These are phyloP conservation scores for Hydrotaea diabolus DNA, from an alignment of 2,888 invertebrate species.

Conservation along the genomic window DNA sequence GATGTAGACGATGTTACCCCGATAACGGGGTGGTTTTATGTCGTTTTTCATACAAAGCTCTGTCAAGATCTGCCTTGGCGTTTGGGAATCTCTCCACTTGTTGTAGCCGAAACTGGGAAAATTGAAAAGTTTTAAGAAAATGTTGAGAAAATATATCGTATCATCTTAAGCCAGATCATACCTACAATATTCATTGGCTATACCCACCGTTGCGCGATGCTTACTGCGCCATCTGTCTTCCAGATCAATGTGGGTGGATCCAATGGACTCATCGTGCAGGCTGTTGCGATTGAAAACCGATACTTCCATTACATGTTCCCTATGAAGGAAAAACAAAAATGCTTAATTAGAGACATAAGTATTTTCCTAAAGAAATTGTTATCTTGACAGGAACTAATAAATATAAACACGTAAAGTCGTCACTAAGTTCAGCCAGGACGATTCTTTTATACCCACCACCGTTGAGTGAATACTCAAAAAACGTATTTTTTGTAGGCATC, in stretches of 20 bases:
- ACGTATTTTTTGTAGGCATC: too few relatives aligned
- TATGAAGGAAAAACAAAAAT: conserved; percentile 70
- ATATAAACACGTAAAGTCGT: too few relatives aligned
- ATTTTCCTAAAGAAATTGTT: too few relatives aligned
- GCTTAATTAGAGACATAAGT: too few relatives aligned
- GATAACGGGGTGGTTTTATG: conserved; percentile 83
- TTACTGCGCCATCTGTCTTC: conserved; percentile 92
- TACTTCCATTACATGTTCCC: conserved; percentile 87
- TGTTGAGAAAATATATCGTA: not conserved
- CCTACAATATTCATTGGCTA: conserved; percentile 86
- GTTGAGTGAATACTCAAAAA: too few relatives aligned
- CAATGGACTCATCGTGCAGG: conserved; percentile 88
- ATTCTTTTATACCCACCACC: too few relatives aligned
- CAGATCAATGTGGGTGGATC: conserved; percentile 91
- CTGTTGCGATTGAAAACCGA: conserved; percentile 90
- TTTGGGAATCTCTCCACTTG: conserved; percentile 88
- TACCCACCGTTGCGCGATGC: conserved; percentile 90
- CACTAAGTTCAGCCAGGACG: too few relatives aligned
- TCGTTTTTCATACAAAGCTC: conserved; percentile 87
- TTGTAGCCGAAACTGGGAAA: conserved; percentile 84
- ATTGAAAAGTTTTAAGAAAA: too few relatives aligned
- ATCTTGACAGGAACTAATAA: too few relatives aligned
- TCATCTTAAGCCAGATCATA: conserved; percentile 78
- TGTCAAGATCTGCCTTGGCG: conserved; percentile 87
- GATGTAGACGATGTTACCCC: conserved; percentile 82